Conservation (phyloP, 2,113 vertebrate species). For the Alouatta palliata region DNA sequence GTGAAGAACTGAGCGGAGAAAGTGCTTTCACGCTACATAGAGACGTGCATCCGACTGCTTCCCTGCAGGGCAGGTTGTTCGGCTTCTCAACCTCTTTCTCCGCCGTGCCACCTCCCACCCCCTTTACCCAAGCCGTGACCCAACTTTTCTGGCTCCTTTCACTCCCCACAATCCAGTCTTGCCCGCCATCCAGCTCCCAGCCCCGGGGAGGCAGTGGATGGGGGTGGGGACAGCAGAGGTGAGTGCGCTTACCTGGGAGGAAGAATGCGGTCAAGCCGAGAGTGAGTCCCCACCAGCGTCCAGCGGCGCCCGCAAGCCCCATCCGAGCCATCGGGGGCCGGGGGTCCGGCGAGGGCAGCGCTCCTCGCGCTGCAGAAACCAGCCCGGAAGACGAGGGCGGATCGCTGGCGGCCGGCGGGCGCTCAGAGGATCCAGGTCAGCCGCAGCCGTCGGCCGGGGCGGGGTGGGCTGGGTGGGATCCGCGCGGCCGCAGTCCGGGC, state of each 20-base stretch:
- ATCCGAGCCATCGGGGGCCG: conserved; percentile 84
- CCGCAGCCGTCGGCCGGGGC: conserved; percentile 54
- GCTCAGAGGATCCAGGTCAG: conserved; percentile 61
- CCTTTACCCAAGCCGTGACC: conserved; percentile 43
- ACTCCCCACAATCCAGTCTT: background rate
- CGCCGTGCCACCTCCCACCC: conserved; percentile 5
- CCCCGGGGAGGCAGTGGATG: background rate
- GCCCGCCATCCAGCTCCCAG: conserved; percentile 37
- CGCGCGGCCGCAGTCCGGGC: conserved; percentile 56
- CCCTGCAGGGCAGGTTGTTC: conserved; percentile 50
- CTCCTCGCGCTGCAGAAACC: conserved; percentile 55
- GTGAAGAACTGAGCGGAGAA: conserved; percentile 64
- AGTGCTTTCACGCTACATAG: conserved; percentile 59
- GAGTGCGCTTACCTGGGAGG: conserved; percentile 82
- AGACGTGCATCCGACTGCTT: conserved; percentile 47
- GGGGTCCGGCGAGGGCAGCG: conserved; percentile 48
- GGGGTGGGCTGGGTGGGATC: conserved; percentile 56
- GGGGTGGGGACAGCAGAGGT: background rate
- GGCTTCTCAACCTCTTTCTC: conserved; percentile 23
- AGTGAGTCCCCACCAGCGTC: conserved; percentile 84
- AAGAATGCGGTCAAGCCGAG: conserved; percentile 81
- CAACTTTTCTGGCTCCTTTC: conserved; percentile 68
- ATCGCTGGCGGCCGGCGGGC: conserved; percentile 29
- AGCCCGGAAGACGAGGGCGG: conserved; percentile 55
- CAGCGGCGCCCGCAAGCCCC: conserved; percentile 79